phyloP scores from a whole-genome alignment of 2,797 vertebrate genomes.

The Cossypha dichroa region DNA sequence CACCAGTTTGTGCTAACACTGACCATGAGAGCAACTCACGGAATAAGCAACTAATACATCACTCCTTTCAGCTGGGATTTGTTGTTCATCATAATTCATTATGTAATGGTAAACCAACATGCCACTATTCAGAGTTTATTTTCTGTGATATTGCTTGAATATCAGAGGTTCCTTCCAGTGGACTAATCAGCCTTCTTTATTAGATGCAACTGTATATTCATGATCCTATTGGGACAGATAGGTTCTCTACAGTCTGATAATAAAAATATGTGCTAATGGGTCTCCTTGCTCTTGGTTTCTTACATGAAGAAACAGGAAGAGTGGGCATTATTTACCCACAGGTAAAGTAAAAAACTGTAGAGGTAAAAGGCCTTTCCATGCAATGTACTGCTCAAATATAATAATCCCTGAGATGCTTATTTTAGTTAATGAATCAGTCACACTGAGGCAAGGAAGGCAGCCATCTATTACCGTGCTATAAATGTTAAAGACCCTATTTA shows the following conservation, averaged over 20 bases:
- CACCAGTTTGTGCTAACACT: not conserved
- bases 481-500: constrained; percentile 74
- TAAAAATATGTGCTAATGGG: constrained; percentile 58
- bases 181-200: constrained; percentile 51
- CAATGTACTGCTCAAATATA: constrained; percentile 63
- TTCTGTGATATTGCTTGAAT: constrained; percentile 11
- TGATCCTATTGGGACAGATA: constrained; percentile 59
- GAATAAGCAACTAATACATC: not conserved
- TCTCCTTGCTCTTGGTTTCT: constrained; percentile 61
- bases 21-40: not conserved
- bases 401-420: constrained; percentile 70
- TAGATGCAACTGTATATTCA: constrained; percentile 46
- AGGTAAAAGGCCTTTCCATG: constrained; percentile 67
- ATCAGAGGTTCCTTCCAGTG: not conserved
- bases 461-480: constrained; percentile 54
- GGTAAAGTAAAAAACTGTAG: constrained; percentile 71
- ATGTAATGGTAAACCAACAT: not conserved
- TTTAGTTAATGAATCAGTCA: constrained; percentile 75
- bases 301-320: constrained; percentile 18
- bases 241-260: constrained; percentile 54
- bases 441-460: constrained; percentile 44
- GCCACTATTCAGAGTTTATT: constrained; percentile 28
- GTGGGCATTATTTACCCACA: constrained; percentile 61
- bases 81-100: constrained; percentile 42
- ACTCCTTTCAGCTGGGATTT: constrained; percentile 27